These are phyloP conservation scores for Parelbella ahira DNA, from an alignment of 2,888 invertebrate species.

Conservation along the genomic window DNA sequence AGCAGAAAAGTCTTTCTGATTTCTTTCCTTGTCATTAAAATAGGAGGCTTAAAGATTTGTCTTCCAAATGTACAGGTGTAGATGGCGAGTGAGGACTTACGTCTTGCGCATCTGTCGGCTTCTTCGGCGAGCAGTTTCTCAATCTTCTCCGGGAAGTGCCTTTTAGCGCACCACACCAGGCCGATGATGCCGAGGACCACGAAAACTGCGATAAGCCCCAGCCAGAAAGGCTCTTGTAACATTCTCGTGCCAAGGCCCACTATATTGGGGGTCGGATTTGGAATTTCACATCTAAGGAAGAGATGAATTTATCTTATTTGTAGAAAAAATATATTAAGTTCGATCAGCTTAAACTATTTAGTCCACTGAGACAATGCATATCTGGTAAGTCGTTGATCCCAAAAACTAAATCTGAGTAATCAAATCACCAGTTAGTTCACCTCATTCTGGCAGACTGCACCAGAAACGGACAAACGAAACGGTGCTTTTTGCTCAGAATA, in stretches of 20 bases:
- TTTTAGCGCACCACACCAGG: constrained; percentile 90
- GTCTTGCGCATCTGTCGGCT: constrained; percentile 85
- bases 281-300: constrained; percentile 83
- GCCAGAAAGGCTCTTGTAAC: constrained; percentile 94
- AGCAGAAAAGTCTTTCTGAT: constrained; percentile 28
- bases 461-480: no score
- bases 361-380: no score
- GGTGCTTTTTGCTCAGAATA: no score
- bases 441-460: no score
- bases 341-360: no score
- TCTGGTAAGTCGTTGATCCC: no score
- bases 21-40: constrained; percentile 31
- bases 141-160: constrained; percentile 92
- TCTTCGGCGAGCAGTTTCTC: constrained; percentile 91
- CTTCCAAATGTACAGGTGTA: constrained; percentile 36
- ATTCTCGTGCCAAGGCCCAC: constrained; percentile 86
- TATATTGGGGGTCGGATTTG: constrained; percentile 76
- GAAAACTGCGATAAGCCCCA: constrained; percentile 91
- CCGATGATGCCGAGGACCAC: constrained; percentile 89
- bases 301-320: not conserved
- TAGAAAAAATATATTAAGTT: no score
- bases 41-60: constrained; percentile 54
- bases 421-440: no score
- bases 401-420: no score
- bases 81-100: constrained; percentile 73